Evolutionary conservation across 2,888 invertebrate species (phyloP).

Genomic region (Pristionchus maxplancki): DNA sequence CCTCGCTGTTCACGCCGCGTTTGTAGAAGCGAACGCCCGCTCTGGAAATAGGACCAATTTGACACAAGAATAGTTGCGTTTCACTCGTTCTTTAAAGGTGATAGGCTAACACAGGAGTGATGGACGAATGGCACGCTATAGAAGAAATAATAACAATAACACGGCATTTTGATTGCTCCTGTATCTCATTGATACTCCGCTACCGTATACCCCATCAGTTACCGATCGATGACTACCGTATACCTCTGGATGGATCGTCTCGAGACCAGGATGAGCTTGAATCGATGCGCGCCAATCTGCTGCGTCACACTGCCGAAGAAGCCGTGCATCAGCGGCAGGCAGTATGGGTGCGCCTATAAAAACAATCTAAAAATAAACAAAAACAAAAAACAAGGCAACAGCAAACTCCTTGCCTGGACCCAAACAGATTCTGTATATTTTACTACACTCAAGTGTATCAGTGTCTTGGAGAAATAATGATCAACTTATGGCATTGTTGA

Average conservation of each 20-base stretch:
- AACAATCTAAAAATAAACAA: background rate
- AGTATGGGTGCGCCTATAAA: slow-evolving; percentile 80
- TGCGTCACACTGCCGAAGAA: slow-evolving; percentile 83
- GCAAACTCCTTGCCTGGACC: too few species aligned
- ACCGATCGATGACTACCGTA: too few species aligned
- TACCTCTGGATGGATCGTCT: slow-evolving; percentile 87
- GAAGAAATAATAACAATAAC: too few species aligned
- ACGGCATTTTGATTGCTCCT: too few species aligned
- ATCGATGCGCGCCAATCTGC: slow-evolving; percentile 87
- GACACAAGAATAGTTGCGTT: background rate
- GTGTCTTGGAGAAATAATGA: too few species aligned
- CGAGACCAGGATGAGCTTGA: slow-evolving; percentile 92
- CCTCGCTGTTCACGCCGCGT: slow-evolving; percentile 90
- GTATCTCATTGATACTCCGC: background rate
- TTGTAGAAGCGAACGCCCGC: slow-evolving; percentile 76
- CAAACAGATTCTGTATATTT: too few species aligned
- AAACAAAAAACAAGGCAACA: background rate
- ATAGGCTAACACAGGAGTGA: too few species aligned
- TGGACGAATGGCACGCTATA: too few species aligned
- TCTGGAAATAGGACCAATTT: slow-evolving; percentile 56
- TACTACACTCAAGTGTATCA: too few species aligned
- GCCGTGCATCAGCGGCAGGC: slow-evolving; percentile 92
- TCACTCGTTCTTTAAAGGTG: too few species aligned
- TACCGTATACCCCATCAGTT: background rate
- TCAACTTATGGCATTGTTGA: background rate